phyloP scores from a whole-genome alignment of 1,140 invertebrate species.

The Gryllus bimaculatus region DNA sequence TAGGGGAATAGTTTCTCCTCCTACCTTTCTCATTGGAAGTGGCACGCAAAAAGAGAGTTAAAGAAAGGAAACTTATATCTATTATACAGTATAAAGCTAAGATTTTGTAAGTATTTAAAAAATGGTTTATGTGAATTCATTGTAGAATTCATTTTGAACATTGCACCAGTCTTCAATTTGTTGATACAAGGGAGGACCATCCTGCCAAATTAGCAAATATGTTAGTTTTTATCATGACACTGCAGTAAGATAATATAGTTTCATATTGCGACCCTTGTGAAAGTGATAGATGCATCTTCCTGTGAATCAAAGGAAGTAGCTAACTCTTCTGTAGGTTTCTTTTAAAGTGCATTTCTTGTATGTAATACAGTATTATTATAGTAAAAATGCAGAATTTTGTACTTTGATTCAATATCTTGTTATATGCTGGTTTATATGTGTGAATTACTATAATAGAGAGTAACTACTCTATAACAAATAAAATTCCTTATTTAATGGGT shows the following conservation, averaged over 20 bases:
- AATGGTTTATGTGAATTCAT: neutral
- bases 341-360: conserved; percentile 77
- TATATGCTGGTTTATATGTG: neutral
- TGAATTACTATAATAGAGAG: neutral
- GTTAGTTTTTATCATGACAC: conserved; percentile 22
- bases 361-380: conserved; percentile 78
- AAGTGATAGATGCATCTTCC: conserved; percentile 26
- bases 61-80: neutral
- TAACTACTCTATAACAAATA: neutral
- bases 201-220: conserved; percentile 14
- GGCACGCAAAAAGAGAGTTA: conserved; percentile 21
- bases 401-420: conserved; percentile 12
- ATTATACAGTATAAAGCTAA: conserved; percentile 6
- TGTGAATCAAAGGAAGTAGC: conserved; percentile 21
- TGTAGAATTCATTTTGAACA: conserved; percentile 8
- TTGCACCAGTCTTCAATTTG: conserved; percentile 13
- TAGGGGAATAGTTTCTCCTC: conserved; percentile 22
- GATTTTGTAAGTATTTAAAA: neutral
- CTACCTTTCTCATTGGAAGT: conserved; percentile 28
- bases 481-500: neutral
- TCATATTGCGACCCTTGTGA: conserved; percentile 27
- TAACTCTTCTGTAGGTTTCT: conserved; percentile 73
- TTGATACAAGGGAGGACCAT: conserved; percentile 14
- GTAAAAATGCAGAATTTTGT: conserved; percentile 23
- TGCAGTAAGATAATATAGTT: conserved; percentile 18